Base-by-base conservation (phyloP, 23 tunicate genomes). In the Trididemnum nubilum region DNA sequence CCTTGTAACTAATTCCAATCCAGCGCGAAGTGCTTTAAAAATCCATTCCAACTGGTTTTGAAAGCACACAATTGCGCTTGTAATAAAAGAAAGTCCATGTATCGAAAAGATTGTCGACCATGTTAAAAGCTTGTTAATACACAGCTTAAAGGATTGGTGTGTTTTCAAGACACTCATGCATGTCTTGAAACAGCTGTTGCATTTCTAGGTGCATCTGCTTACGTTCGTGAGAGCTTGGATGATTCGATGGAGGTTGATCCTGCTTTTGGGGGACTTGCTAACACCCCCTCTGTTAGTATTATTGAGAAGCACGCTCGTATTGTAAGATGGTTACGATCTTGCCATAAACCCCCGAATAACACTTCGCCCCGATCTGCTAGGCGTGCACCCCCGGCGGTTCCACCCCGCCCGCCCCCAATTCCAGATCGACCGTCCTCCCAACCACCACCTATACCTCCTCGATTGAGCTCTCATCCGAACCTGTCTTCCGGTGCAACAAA, bases 251-350 rank as follows among this genome's bases (percentile, higher is more conserved):
- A 93, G 0, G 82, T 84, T 33, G 94, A 87, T 60, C 89, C 90
- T 0, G 65, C 69, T 39, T 81, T 81, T 4, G 79, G 85, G 2
- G 77, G 82, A 30, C 66, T 91, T 0, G 76, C 89, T 51, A 83
- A 77, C 35, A 87, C 80, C 0, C 92, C 94, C 0, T 60, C 89
- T 1, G 98, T 93, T 84, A 93, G 94, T 39, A 87, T 88, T 38
- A 88, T 93, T 52, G 98, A 93, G 89, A 93, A 93, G 66, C 87
- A 88, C 67, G 98, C 98, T 2, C 79, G 98, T 23, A 80, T 93
- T 35, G 80, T 93, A 87, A 72, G 93, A 22, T 93, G 98, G 98
- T 40, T 93, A 63, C 80, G 84, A 85, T 1, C 91, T 1, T 82
- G 88, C 82, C 84, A 86, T 64, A 92, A 92, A 69, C 30, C 82